Conservation (phyloP, 1,140 invertebrate species). For the Bombus sibiricus region DNA sequence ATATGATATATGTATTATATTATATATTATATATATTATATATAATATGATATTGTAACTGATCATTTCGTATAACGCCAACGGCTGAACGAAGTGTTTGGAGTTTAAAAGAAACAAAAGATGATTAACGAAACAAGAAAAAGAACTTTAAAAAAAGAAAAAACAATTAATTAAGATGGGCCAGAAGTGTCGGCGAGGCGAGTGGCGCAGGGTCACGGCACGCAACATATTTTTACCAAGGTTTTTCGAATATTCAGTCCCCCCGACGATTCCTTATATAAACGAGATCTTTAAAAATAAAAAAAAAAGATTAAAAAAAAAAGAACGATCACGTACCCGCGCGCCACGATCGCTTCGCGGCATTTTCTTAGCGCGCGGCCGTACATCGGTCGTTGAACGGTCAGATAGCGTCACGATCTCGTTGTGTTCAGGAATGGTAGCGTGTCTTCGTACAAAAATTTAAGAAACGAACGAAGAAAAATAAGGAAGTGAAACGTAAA, state of each 20-base stretch:
- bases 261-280: constrained; percentile 62
- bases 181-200: constrained; percentile 62
- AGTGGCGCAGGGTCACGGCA: constrained; percentile 55
- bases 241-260: constrained; percentile 72
- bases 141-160: not conserved
- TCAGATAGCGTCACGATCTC: not conserved
- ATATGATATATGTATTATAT: constrained; percentile 75
- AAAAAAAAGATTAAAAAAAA: not conserved
- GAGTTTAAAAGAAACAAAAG: constrained; percentile 47
- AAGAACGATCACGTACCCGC: constrained; percentile 56
- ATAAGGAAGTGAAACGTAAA: not conserved
- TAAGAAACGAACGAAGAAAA: not conserved
- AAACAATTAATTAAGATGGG: constrained; percentile 70
- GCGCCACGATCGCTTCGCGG: constrained; percentile 70
- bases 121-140: not conserved
- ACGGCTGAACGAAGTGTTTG: constrained; percentile 71
- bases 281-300: constrained; percentile 56
- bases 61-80: constrained; percentile 72
- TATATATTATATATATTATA: constrained; percentile 76
- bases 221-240: constrained; percentile 76
- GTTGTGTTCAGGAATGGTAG: constrained; percentile 39
- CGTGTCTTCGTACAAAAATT: not conserved
- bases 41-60: constrained; percentile 73
- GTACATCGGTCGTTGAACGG: constrained; percentile 59
- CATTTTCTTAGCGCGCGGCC: constrained; percentile 68